Base-by-base conservation (phyloP, 2,888 invertebrate species). In the Lasius fuliginosus region DNA sequence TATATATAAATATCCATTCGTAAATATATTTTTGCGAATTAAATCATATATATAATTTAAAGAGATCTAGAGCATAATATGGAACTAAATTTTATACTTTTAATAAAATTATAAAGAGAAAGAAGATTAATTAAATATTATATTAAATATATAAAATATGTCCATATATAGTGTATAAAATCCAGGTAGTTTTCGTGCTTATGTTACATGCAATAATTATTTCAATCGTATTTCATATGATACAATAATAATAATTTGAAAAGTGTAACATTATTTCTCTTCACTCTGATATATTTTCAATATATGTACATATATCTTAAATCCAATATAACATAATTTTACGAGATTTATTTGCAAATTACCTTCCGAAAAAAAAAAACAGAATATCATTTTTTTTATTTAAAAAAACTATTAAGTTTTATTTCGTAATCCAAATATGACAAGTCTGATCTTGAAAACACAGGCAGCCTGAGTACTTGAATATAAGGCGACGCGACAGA, bases 381-480 rank as follows among this genome's bases (percentile, higher is more conserved):
- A 23, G 23, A 18, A 11, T 36, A 23, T 36, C 5, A 40, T 77
- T 15, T 27, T 56, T 30, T 36, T 18, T 40, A 27, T 23, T 56
- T 4, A 9, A 56, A 56, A 46, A 23, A 2, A 33, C n/a, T 3
- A 8, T 42, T 40, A 27, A 30, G 18, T 58, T 42, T 30, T 15
- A 53, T 49, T 56, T 53, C 40, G 3, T 42, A 8, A 53, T 33
- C 27, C 0, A 49, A 23, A 62, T 23, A 40, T 40, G 15, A 65
- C 42, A 53, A n/a, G n/a, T 75, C 18, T 33, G 11, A 23, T 62
- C 53, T 76, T 60, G 5, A 67, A 49, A 67, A 30, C 79, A 9
- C 83, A 93, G 92, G 0, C 0, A 18, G 0, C 75, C 82, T 0
- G 33, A 49, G 0, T 67, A 42, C 8, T 0, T 90, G 0, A n/a